Conservation (phyloP, 2,888 invertebrate species). For the Erpobdella octoculata region DNA sequence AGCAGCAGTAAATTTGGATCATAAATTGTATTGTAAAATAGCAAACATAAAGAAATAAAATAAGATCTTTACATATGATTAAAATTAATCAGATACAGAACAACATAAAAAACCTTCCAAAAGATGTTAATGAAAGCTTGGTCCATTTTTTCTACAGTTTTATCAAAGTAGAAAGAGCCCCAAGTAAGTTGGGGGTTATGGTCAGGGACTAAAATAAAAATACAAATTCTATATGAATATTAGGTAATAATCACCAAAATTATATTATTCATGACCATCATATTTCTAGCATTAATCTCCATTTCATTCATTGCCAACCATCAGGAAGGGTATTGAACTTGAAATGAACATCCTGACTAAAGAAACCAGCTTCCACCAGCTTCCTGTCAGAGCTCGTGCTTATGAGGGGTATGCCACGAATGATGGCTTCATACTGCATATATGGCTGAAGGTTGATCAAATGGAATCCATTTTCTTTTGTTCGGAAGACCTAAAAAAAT, state of each 20-base stretch:
- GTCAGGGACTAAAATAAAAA: background rate
- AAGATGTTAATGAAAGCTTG: background rate
- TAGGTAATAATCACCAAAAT: background rate
- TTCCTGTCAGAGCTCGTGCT: no score
- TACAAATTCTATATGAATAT: background rate
- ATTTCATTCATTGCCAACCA: no score
- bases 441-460: no score
- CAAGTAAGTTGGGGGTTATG: background rate
- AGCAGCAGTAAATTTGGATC: background rate
- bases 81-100: background rate
- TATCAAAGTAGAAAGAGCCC: background rate
- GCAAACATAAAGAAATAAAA: background rate
- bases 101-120: background rate
- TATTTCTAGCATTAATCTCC: no score
- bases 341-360: no score
- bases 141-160: background rate
- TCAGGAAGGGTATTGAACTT: no score
- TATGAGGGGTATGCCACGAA: no score
- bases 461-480: no score
- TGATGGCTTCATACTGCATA: no score
- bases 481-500: no score
- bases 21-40: background rate
- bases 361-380: no score
- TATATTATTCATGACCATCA: no score
- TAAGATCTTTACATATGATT: background rate